Conservation (phyloP, 2,888 invertebrate species). For the Euzetes globulus region DNA sequence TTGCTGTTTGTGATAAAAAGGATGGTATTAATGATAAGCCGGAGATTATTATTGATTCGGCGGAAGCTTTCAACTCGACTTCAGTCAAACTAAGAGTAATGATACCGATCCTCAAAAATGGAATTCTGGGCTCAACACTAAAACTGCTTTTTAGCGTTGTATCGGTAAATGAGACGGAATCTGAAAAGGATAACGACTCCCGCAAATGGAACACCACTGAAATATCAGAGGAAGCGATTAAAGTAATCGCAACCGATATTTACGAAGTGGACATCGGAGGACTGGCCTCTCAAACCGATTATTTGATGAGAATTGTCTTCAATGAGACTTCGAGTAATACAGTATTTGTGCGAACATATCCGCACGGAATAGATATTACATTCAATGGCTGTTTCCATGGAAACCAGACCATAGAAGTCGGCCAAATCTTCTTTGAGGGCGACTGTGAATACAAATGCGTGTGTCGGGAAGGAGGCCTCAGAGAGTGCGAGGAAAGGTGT, state of each 20-base stretch:
- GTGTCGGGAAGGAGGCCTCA: slow-evolving; percentile 61
- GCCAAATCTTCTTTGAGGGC: slow-evolving; percentile 67
- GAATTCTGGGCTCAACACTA: neutral
- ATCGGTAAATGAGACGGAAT: slow-evolving; percentile 17
- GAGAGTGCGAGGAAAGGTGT: slow-evolving; percentile 42
- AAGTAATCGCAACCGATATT: slow-evolving; percentile 29
- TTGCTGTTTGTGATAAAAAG: slow-evolving; percentile 41
- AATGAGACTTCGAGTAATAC: slow-evolving; percentile 39
- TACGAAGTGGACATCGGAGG: slow-evolving; percentile 57
- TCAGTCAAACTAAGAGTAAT: slow-evolving; percentile 28
- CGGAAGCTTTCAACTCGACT: slow-evolving; percentile 34
- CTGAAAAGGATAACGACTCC: slow-evolving; percentile 10
- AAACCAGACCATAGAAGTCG: slow-evolving; percentile 59
- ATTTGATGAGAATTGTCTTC: slow-evolving; percentile 63
- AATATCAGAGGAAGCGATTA: slow-evolving; percentile 3
- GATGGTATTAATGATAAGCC: slow-evolving; percentile 29
- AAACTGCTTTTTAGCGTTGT: slow-evolving; percentile 20
- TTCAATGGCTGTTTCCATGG: slow-evolving; percentile 42
- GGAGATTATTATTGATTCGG: slow-evolving; percentile 34
- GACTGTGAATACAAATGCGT: slow-evolving; percentile 65
- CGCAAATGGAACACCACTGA: neutral
- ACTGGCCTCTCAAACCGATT: slow-evolving; percentile 67
- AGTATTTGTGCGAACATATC: slow-evolving; percentile 41
- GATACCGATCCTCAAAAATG: slow-evolving; percentile 5
- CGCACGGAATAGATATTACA: slow-evolving; percentile 39